phyloP scores from a whole-genome alignment of 1,140 invertebrate genomes.

The Bombus superbus region DNA sequence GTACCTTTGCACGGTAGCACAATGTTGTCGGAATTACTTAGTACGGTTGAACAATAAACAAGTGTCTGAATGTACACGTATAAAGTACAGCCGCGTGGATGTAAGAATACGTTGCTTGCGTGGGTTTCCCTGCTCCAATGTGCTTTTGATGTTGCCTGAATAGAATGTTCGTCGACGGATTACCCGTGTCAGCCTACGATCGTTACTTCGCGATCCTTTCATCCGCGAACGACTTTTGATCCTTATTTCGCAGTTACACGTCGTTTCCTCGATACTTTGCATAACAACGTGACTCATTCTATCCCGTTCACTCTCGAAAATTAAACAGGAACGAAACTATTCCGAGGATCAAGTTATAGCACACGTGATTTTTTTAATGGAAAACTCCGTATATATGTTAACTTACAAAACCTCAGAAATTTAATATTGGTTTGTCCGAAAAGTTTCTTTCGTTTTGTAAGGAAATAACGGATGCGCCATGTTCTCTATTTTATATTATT shows the following conservation, averaged over 20 bases:
- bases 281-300: not conserved
- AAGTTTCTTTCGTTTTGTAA: no score
- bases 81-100: not conserved
- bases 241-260: not conserved
- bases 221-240: slow-evolving; percentile 3
- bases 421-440: no score
- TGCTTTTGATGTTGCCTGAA: slow-evolving; percentile 11
- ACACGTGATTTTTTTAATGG: not conserved
- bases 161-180: slow-evolving; percentile 27
- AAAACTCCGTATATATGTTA: not conserved
- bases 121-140: slow-evolving; percentile 21
- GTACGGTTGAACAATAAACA: slow-evolving; percentile 3
- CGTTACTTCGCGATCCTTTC: slow-evolving; percentile 8
- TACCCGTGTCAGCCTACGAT: slow-evolving; percentile 24
- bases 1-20: not conserved
- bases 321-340: not conserved
- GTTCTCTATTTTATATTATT: no score
- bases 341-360: not conserved
- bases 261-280: slow-evolving; percentile 1
- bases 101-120: slow-evolving; percentile 1
- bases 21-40: slow-evolving; percentile 14
- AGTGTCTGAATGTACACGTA: not conserved
- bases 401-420: no score
- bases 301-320: no score
- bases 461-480: no score